These are phyloP conservation scores for Zaprionus bogoriensis DNA, from an alignment of 2,888 invertebrate species.

Conservation along the genomic window DNA sequence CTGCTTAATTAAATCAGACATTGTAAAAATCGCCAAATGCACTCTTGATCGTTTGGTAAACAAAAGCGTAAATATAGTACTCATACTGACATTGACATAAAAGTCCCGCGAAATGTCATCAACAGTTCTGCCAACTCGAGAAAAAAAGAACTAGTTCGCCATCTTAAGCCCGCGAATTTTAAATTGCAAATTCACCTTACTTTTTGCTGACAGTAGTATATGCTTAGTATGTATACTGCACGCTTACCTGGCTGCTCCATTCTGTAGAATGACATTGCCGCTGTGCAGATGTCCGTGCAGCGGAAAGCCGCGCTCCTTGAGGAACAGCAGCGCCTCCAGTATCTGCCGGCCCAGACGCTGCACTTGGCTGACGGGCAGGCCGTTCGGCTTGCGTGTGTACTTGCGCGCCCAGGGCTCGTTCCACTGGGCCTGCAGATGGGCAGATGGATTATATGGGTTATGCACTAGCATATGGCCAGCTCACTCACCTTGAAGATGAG, in stretches of 20 bases:
- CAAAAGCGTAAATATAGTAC: too few species aligned
- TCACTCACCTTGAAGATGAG: slow-evolving; percentile 90
- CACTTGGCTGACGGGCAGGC: slow-evolving; percentile 90
- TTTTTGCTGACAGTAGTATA: too few species aligned
- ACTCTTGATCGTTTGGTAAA: too few species aligned
- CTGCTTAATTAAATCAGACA: too few species aligned
- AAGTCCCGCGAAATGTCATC: neutral
- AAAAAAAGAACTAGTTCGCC: too few species aligned
- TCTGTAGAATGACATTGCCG: slow-evolving; percentile 95
- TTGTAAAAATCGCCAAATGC: too few species aligned
- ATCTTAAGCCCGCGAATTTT: too few species aligned
- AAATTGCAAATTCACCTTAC: too few species aligned
- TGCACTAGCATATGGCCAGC: slow-evolving; percentile 30
- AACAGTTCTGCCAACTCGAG: too few species aligned
- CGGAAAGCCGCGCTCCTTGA: slow-evolving; percentile 93
- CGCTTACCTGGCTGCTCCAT: slow-evolving; percentile 92
- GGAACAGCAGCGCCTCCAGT: slow-evolving; percentile 92
- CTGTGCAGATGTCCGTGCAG: slow-evolving; percentile 93
- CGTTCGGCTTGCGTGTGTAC: slow-evolving; percentile 87
- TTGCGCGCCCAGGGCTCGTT: slow-evolving; percentile 91
- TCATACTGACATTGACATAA: neutral
- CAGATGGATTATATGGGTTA: neutral
- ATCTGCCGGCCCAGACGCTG: slow-evolving; percentile 94
- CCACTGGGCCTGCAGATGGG: slow-evolving; percentile 87
- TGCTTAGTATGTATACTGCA: slow-evolving; percentile 5